Evolutionary conservation across 2,113 vertebrate genomes (phyloP).

Genomic region (Ochotona curzoniae): DNA sequence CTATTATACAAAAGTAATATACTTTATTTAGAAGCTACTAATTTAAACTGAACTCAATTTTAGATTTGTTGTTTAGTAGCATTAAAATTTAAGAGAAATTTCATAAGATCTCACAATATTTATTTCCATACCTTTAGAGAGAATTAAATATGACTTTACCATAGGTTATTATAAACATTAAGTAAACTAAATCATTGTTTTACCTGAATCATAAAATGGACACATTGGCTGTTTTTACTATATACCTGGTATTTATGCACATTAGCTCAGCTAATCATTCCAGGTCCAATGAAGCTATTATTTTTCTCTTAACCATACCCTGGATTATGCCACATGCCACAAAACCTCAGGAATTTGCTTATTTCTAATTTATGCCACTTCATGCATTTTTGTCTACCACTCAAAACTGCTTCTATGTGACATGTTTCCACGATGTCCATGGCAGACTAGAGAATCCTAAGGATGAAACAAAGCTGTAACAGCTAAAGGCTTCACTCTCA

Average conservation of each 20-base stretch:
- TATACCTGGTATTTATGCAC: not conserved
- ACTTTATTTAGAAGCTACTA: not conserved
- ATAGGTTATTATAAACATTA: slow-evolving; percentile 23
- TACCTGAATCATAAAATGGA: not conserved
- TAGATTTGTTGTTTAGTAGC: not conserved
- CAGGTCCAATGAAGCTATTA: not conserved
- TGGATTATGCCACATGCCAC: not conserved
- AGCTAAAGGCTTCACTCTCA: not conserved
- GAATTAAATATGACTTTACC: not conserved
- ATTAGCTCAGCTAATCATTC: not conserved
- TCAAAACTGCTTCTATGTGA: not conserved
- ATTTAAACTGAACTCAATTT: not conserved
- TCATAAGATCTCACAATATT: not conserved
- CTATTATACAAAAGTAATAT: not conserved
- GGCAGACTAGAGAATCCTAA: not conserved
- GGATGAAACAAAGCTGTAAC: not conserved
- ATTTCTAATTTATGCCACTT: not conserved
- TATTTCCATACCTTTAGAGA: not conserved
- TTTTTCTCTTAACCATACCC: not conserved
- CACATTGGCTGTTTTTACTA: not conserved
- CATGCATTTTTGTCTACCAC: not conserved
- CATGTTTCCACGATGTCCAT: not conserved
- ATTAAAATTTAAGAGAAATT: not conserved
- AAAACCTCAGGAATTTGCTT: not conserved
- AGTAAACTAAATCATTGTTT: not conserved